Percentiles rank a stretch among this genome's conserved stretches.
Conservation (phyloP, 2,797 vertebrate species). For the Telmatherina bonti region DNA sequence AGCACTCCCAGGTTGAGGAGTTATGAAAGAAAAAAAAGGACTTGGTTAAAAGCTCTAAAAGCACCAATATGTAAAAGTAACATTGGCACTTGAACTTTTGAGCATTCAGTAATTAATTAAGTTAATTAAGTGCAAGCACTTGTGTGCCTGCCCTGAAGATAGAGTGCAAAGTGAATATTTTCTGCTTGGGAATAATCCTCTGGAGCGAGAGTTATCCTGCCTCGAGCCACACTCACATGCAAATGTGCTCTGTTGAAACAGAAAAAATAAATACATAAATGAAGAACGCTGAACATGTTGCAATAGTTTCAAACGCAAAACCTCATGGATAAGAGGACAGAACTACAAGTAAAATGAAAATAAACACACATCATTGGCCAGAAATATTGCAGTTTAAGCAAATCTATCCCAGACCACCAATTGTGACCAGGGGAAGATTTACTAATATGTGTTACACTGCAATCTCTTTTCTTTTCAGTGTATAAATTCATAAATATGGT, state of each 20-base stretch:
- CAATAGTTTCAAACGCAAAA: conserved; percentile 31
- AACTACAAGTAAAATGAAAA: conserved; percentile 8
- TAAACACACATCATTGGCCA: conserved; percentile 11
- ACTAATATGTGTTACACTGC: background rate
- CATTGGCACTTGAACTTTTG: conserved; percentile 52
- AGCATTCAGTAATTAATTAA: conserved; percentile 61
- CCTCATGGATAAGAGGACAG: conserved; percentile 26
- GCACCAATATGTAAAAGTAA: conserved; percentile 30
- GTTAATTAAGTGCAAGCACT: conserved; percentile 66
- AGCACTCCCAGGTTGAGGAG: conserved; percentile 22
- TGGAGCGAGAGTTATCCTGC: conserved; percentile 1
- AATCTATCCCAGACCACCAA: conserved; percentile 4
- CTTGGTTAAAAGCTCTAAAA: conserved; percentile 37
- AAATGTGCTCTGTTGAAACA: conserved; percentile 15
- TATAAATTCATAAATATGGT: background rate
- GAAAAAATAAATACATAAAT: conserved; percentile 2
- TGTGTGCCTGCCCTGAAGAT: conserved; percentile 41
- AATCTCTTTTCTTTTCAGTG: background rate
- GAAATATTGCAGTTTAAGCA: conserved; percentile 18
- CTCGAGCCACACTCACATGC: conserved; percentile 22
- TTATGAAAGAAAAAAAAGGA: conserved; percentile 37
- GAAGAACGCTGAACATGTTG: conserved; percentile 38
- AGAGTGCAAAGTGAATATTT: conserved; percentile 48
- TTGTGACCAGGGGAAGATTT: background rate
- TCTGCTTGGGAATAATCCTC: conserved; percentile 34